phyloP scores from a whole-genome alignment of 2,888 invertebrate species.

The Rhabditoides inermis region DNA sequence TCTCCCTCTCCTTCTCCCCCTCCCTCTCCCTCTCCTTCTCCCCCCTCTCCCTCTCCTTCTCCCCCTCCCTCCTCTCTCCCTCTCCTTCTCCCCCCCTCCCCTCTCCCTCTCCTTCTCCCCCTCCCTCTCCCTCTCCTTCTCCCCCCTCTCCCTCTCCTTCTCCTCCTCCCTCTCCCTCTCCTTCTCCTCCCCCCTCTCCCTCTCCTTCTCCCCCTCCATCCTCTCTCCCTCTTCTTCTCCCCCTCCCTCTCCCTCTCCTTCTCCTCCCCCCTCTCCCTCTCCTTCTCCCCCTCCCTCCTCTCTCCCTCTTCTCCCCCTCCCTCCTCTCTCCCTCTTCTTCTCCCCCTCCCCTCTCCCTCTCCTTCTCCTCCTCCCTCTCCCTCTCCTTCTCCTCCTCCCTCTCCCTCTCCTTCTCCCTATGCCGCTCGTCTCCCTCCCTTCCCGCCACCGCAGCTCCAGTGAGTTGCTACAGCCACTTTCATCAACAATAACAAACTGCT shows the following conservation, averaged over 20 bases:
- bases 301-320: constrained; percentile 7
- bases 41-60: background rate
- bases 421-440: background rate
- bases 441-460: background rate
- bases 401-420: background rate
- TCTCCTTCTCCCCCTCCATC: background rate
- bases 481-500: no score
- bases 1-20: background rate
- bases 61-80: background rate
- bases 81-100: constrained; percentile 5
- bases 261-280: background rate
- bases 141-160: background rate
- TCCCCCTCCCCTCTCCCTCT: background rate
- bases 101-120: background rate
- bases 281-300: background rate
- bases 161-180: background rate
- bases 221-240: background rate
- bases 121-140: background rate
- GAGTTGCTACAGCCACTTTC: background rate
- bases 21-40: background rate
- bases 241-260: background rate
- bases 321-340: background rate
- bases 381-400: constrained; percentile 4
- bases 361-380: constrained; percentile 4
- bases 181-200: background rate